These are phyloP conservation scores for Actias luna DNA, from an alignment of 2,888 invertebrate genomes.

Conservation along the genomic window DNA sequence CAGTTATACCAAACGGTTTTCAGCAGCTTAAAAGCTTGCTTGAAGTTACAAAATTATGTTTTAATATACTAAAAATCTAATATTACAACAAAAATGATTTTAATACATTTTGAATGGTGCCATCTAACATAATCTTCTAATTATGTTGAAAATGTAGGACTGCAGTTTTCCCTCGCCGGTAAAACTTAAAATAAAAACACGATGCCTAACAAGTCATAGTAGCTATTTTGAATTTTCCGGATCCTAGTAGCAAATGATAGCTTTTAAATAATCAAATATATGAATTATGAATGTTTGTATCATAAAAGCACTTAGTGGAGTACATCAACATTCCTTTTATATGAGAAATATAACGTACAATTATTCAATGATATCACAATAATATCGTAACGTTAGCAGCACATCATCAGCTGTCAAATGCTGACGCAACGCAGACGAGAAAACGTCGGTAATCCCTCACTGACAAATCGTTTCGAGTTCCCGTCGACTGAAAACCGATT, in stretches of 20 bases:
- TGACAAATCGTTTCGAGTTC: slow-evolving; percentile 42
- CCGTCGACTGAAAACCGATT: slow-evolving; percentile 42
- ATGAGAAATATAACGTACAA: slow-evolving; percentile 3
- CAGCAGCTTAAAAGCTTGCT: no score
- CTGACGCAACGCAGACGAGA: slow-evolving; percentile 45
- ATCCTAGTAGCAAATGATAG: not conserved
- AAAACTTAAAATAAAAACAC: no score
- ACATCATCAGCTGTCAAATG: slow-evolving; percentile 30
- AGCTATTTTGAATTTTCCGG: no score
- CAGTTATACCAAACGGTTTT: no score
- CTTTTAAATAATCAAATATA: slow-evolving; percentile 4
- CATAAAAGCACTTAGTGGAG: not conserved
- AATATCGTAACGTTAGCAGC: slow-evolving; percentile 33
- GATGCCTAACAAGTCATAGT: no score
- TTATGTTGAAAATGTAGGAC: no score
- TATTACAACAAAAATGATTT: no score
- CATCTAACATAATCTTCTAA: no score
- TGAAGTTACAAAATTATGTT: no score
- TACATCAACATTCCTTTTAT: not conserved
- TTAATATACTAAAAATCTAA: no score
- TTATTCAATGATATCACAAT: slow-evolving; percentile 13
- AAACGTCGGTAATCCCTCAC: slow-evolving; percentile 51
- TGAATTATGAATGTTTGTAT: not conserved
- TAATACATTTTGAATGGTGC: no score
- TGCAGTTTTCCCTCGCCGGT: no score